phyloP scores from a whole-genome alignment of 1,140 invertebrate genomes.

The Drosophila jambulina region DNA sequence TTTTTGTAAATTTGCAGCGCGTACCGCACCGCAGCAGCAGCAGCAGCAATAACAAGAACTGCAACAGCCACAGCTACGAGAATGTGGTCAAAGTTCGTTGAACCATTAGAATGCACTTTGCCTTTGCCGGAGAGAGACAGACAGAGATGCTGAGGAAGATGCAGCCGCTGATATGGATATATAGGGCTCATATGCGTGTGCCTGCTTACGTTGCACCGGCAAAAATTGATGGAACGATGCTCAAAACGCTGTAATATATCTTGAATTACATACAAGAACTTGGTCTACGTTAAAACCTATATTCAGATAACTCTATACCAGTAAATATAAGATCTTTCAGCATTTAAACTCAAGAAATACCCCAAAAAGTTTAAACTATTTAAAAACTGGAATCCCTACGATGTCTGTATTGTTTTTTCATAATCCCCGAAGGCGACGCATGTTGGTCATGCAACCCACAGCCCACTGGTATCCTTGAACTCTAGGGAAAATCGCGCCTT shows the following conservation, averaged over 20 bases:
- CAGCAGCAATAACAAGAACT: conserved; percentile 23
- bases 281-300: neutral
- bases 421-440: neutral
- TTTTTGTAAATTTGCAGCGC: conserved; percentile 62
- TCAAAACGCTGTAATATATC: neutral
- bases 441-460: neutral
- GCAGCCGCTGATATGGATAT: conserved; percentile 16
- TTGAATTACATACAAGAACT: neutral
- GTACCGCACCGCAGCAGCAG: conserved; percentile 36
- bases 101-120: conserved; percentile 67
- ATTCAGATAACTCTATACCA: neutral
- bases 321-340: neutral
- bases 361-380: neutral
- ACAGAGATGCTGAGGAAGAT: conserved; percentile 18
- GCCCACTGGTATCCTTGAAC: conserved; percentile 47
- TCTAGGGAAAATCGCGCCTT: conserved; percentile 22
- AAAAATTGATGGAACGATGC: neutral
- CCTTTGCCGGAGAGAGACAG: conserved; percentile 9
- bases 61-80: conserved; percentile 41
- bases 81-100: conserved; percentile 77
- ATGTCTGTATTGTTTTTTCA: neutral
- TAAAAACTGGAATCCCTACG: neutral
- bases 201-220: conserved; percentile 12
- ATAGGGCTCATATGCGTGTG: conserved; percentile 9
- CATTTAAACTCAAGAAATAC: too few relatives aligned